These are phyloP conservation scores for Heliopora coerulea DNA, from an alignment of 92 coral and sea anemone species.

Conservation along the genomic window DNA sequence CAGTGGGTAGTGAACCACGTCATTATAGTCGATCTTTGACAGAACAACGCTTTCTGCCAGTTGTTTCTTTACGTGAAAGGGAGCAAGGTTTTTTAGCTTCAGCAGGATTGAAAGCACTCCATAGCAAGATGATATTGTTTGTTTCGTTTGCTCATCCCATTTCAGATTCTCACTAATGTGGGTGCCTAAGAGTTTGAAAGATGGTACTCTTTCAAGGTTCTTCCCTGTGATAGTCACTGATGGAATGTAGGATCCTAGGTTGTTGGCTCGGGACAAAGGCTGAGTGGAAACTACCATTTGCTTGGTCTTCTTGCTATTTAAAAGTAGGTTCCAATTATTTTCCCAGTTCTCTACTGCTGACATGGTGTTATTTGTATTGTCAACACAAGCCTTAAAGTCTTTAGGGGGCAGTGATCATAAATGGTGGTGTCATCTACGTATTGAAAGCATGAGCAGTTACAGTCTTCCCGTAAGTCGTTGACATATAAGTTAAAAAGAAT, in stretches of 20 bases:
- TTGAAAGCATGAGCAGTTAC: too few relatives aligned
- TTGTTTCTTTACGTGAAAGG: constrained; percentile 15
- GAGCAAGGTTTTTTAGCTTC: constrained; percentile 34
- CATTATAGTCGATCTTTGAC: constrained; percentile 25
- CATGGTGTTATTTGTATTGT: too few relatives aligned
- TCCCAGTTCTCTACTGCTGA: too few relatives aligned
- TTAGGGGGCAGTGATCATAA: too few relatives aligned
- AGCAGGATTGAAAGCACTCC: constrained; percentile 3
- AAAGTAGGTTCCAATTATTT: too few relatives aligned
- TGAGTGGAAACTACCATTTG: constrained; percentile 45
- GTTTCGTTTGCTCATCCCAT: too few relatives aligned
- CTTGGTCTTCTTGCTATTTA: constrained; percentile 42
- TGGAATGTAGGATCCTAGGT: constrained; percentile 24
- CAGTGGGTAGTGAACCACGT: constrained; percentile 21
- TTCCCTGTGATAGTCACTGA: constrained; percentile 20
- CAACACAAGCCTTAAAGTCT: too few relatives aligned
- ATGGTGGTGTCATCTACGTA: too few relatives aligned
- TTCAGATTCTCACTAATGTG: constrained; percentile 22
- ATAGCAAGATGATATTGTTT: constrained; percentile 25
- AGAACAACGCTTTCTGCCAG: constrained; percentile 27
- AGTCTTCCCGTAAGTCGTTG: too few relatives aligned
- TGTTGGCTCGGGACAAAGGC: constrained; percentile 37
- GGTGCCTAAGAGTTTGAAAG: constrained; percentile 32
- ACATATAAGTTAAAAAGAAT: too few relatives aligned
- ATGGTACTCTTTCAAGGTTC: constrained; percentile 24